A percentile compares a stretch with the other conserved stretches of the same genome.
Evolutionary conservation across 2,888 invertebrate species (phyloP).

Genomic region (Drosophila nr. perissopoda): DNA sequence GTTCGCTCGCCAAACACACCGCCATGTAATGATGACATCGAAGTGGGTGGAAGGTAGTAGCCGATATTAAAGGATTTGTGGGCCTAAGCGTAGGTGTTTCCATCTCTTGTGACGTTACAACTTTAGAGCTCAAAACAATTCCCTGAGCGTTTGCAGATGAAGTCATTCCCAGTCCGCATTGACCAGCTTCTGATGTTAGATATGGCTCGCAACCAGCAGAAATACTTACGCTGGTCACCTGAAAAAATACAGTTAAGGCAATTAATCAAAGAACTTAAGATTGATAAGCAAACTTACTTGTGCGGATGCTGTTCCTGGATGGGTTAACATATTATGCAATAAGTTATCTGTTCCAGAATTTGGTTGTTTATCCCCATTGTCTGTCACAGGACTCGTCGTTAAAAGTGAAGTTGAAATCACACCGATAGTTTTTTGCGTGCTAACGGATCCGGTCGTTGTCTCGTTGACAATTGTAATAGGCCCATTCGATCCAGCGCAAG

Average conservation of each 20-base stretch:
- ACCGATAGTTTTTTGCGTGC: conserved; percentile 17
- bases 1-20: conserved; percentile 52
- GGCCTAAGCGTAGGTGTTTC: conserved; percentile 32
- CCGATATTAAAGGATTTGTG: conserved; percentile 31
- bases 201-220: conserved; percentile 51
- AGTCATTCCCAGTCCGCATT: conserved; percentile 21
- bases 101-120: conserved; percentile 38
- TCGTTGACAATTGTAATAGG: conserved; percentile 22
- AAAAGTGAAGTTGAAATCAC: conserved; percentile 16
- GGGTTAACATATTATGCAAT: conserved; percentile 24
- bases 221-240: conserved; percentile 43
- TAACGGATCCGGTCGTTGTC: conserved; percentile 12
- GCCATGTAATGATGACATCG: conserved; percentile 37
- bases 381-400: conserved; percentile 13
- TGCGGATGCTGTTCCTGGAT: conserved; percentile 16
- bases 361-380: conserved; percentile 15
- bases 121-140: conserved; percentile 40
- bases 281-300: conserved; percentile 46
- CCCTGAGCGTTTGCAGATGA: conserved; percentile 30
- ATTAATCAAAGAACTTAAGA: background rate
- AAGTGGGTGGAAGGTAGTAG: conserved; percentile 31
- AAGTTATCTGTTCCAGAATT: conserved; percentile 40
- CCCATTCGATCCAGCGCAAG: conserved; percentile 37
- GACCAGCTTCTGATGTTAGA: conserved; percentile 23
- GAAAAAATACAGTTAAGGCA: background rate